These are phyloP conservation scores for Aphelinus atriplicis DNA, from an alignment of 1,140 invertebrate species.

Conservation along the genomic window DNA sequence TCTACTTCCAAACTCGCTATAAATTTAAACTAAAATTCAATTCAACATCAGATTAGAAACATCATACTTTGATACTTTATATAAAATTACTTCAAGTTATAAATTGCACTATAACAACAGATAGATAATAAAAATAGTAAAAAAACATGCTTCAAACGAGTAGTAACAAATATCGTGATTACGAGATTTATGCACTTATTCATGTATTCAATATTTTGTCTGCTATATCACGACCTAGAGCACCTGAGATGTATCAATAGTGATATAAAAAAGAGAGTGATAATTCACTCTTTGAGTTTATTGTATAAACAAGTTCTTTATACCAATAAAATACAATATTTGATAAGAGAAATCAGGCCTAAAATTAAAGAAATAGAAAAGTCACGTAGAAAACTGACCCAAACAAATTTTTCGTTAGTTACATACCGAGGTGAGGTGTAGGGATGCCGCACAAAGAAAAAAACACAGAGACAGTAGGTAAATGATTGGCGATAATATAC, in stretches of 20 bases:
- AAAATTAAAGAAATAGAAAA: slow-evolving; percentile 62
- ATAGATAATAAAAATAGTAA: slow-evolving; percentile 7
- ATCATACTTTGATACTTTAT: not conserved
- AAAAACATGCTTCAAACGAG: slow-evolving; percentile 14
- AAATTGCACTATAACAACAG: not conserved
- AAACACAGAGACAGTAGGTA: slow-evolving; percentile 56
- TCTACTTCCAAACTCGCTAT: too few species aligned
- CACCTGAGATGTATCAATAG: slow-evolving; percentile 20
- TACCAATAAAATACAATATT: not conserved
- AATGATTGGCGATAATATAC: slow-evolving; percentile 49
- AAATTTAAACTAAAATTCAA: slow-evolving; percentile 5
- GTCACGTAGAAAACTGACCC: slow-evolving; percentile 67
- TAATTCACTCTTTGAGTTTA: slow-evolving; percentile 2
- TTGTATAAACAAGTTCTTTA: too few species aligned
- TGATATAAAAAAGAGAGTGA: slow-evolving; percentile 28
- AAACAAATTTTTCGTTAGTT: slow-evolving; percentile 34
- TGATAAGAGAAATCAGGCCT: slow-evolving; percentile 21
- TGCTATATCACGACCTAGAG: slow-evolving; percentile 12
- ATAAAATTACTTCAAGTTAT: too few species aligned
- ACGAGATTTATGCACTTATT: too few species aligned
- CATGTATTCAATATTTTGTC: not conserved
- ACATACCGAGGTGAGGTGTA: slow-evolving; percentile 30
- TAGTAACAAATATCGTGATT: too few species aligned
- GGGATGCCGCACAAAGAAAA: slow-evolving; percentile 48
- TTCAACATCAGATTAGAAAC: not conserved